A percentile compares a stretch with the other conserved stretches of the same genome.
Evolutionary conservation across 2,888 invertebrate genomes (phyloP).

Genomic region (Latrodectus hesperus): DNA sequence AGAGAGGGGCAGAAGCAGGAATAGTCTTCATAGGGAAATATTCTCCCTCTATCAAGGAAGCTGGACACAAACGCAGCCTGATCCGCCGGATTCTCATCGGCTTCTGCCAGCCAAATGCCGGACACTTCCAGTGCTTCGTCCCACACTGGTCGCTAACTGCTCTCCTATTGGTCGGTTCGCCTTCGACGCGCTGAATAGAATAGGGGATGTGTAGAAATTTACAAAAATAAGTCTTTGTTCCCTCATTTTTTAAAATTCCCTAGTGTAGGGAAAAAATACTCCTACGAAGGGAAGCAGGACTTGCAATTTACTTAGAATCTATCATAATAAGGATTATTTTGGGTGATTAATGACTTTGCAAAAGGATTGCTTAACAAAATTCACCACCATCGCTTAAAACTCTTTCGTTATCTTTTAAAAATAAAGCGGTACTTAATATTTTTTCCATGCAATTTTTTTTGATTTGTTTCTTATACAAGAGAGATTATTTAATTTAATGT

Average conservation of each 20-base stretch:
- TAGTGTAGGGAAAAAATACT: no score
- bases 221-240: neutral
- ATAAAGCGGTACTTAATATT: neutral
- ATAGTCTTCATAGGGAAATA: neutral
- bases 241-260: neutral
- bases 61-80: neutral
- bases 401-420: neutral
- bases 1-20: neutral
- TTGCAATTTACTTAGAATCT: slow-evolving; percentile 5
- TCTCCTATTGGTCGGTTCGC: slow-evolving; percentile 55
- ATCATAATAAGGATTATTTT: slow-evolving; percentile 29
- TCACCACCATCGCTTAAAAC: neutral
- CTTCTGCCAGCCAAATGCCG: slow-evolving; percentile 40
- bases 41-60: neutral
- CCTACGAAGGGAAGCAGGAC: neutral
- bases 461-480: no score
- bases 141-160: slow-evolving; percentile 55
- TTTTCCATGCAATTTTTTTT: no score
- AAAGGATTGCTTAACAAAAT: slow-evolving; percentile 12
- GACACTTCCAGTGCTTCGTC: slow-evolving; percentile 39
- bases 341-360: slow-evolving; percentile 8
- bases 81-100: slow-evolving; percentile 27
- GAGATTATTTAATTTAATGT: no score
- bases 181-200: slow-evolving; percentile 11
- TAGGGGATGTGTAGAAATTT: slow-evolving; percentile 6